Percentiles rank a stretch among this genome's conserved stretches.
Evolutionary conservation across 2,888 invertebrate genomes (phyloP).

Genomic region (Melolontha melolontha): DNA sequence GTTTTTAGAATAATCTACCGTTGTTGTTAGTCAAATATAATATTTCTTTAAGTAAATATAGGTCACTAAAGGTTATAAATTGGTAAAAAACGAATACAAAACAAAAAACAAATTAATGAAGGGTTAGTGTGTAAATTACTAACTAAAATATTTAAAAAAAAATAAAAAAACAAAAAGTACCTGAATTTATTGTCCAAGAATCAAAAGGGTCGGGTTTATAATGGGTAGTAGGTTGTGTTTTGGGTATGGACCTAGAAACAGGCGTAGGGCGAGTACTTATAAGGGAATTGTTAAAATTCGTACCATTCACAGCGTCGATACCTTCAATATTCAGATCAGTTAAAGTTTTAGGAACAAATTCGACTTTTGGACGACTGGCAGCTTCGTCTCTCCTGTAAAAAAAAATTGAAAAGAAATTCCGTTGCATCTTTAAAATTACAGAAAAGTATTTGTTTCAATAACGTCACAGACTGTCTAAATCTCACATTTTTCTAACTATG

Average conservation of each 20-base stretch:
- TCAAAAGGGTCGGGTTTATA: constrained; percentile 68
- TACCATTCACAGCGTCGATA: constrained; percentile 77
- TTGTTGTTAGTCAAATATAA: too few species aligned
- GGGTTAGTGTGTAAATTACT: background rate
- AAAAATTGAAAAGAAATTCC: background rate
- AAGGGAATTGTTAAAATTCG: constrained; percentile 63
- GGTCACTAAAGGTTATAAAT: too few species aligned
- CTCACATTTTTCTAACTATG: too few species aligned
- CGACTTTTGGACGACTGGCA: constrained; percentile 87
- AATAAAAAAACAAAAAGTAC: constrained; percentile 64
- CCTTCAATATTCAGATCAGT: constrained; percentile 88
- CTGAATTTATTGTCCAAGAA: constrained; percentile 72
- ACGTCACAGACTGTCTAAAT: too few species aligned
- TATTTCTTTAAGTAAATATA: too few species aligned
- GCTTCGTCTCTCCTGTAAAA: constrained; percentile 86
- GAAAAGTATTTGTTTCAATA: too few species aligned
- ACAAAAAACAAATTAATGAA: too few species aligned
- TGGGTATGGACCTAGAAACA: constrained; percentile 45
- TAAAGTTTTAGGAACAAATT: constrained; percentile 92
- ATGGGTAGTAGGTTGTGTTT: constrained; percentile 58
- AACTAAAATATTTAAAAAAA: constrained; percentile 47
- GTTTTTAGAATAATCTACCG: too few species aligned
- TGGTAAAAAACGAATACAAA: too few species aligned
- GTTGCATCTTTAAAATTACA: background rate
- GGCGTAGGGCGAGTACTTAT: constrained; percentile 46